These are phyloP conservation scores for Plutomurus gul DNA, from an alignment of 1,140 invertebrate genomes.

Conservation along the genomic window DNA sequence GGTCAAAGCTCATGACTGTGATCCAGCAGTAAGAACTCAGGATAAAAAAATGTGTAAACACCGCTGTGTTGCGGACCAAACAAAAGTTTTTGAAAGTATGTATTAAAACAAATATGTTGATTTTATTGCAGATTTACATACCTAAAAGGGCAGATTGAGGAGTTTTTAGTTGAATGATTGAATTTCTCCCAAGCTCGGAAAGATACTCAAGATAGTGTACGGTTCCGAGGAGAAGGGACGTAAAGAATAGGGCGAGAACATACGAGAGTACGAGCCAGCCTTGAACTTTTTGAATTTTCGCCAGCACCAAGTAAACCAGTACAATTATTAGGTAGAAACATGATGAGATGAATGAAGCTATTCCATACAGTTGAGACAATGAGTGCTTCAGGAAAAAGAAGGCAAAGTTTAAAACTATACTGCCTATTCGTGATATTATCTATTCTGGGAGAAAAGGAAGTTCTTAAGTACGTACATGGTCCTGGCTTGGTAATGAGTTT, in stretches of 20 bases:
- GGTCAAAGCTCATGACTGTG: conserved; percentile 20
- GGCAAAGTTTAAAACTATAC: neutral
- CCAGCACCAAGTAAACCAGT: neutral
- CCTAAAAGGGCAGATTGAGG: neutral
- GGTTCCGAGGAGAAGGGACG: neutral
- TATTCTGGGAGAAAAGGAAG: no score
- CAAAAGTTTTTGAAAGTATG: neutral
- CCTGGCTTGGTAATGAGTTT: no score
- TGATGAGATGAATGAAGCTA: neutral
- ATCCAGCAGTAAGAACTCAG: neutral
- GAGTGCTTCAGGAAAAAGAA: neutral
- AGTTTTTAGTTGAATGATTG: neutral
- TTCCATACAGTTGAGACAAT: neutral
- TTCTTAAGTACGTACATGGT: no score
- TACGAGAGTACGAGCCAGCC: neutral
- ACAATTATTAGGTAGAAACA: neutral
- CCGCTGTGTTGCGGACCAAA: neutral
- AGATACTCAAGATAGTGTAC: neutral
- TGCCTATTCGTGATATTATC: no score
- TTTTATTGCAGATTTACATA: neutral
- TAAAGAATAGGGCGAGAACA: neutral
- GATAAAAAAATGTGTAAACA: neutral
- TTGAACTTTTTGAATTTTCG: conserved; percentile 9
- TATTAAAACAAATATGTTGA: no score
- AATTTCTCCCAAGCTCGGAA: neutral